Evolutionary conservation across 2,797 vertebrate genomes (phyloP).

Genomic region (Pipistrellus kuhlii): DNA sequence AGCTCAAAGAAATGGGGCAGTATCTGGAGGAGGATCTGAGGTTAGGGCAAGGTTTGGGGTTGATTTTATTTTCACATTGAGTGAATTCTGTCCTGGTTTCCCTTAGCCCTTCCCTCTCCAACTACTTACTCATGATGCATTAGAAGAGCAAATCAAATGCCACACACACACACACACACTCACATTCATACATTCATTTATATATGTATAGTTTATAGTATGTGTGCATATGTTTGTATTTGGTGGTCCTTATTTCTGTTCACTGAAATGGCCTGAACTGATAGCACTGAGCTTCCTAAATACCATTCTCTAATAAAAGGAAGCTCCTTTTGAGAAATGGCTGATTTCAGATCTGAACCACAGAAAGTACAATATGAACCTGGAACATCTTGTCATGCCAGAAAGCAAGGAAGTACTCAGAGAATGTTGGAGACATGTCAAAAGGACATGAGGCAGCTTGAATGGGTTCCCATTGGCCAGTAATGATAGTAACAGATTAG

Average conservation of each 20-base stretch:
- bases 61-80: neutral
- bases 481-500: conserved; percentile 50
- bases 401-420: conserved; percentile 62
- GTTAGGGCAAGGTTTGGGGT: neutral
- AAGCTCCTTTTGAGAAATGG: conserved; percentile 10
- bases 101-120: neutral
- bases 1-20: neutral
- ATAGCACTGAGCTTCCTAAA: neutral
- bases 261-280: neutral
- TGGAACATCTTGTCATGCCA: conserved; percentile 63
- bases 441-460: neutral
- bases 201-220: neutral
- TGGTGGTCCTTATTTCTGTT: neutral
- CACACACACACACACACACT: neutral
- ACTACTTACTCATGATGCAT: neutral
- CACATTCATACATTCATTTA: neutral
- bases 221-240: neutral
- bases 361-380: conserved; percentile 54
- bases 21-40: neutral
- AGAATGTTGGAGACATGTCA: conserved; percentile 62
- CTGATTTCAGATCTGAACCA: conserved; percentile 27
- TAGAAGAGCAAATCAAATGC: neutral
- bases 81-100: neutral
- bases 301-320: neutral
- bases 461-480: conserved; percentile 17